Conservation (phyloP, 2,888 invertebrate genomes). For the Phorcus lineatus region DNA sequence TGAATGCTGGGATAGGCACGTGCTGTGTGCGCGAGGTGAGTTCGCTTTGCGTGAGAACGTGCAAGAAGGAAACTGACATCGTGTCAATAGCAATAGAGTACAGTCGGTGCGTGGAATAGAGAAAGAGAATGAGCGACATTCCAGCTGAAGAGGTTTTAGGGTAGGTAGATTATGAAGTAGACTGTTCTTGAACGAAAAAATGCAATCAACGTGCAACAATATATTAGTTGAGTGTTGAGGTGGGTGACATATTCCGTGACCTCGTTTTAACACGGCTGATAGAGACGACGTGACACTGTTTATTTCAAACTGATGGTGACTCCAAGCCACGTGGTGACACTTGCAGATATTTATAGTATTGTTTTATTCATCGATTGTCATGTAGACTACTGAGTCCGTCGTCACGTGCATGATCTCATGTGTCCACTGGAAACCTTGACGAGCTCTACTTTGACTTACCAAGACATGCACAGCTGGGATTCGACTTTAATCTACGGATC, state of each 20-base stretch:
- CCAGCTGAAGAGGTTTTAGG: conserved; percentile 17
- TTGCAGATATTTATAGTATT: too few species aligned
- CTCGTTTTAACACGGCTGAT: background rate
- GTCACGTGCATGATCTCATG: too few species aligned
- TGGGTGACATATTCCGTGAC: conserved; percentile 2
- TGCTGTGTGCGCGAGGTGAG: conserved; percentile 33
- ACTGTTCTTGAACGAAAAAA: background rate
- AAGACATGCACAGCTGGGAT: too few species aligned
- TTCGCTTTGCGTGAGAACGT: conserved; percentile 31
- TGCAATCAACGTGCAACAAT: conserved; percentile 13
- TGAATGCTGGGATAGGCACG: conserved; percentile 60
- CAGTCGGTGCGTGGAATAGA: conserved; percentile 5
- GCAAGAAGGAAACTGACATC: conserved; percentile 11
- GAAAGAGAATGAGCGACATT: background rate
- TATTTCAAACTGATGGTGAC: too few species aligned
- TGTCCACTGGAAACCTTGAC: too few species aligned
- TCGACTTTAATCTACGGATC: too few species aligned
- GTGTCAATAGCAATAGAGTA: background rate
- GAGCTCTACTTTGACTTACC: too few species aligned
- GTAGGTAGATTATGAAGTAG: conserved; percentile 4
- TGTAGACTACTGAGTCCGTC: too few species aligned
- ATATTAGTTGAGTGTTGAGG: background rate
- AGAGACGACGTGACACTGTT: too few species aligned
- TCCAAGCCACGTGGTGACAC: too few species aligned
- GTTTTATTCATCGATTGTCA: too few species aligned